Conservation (phyloP, 2,113 vertebrate genomes). For the Pleuronectes platessa region DNA sequence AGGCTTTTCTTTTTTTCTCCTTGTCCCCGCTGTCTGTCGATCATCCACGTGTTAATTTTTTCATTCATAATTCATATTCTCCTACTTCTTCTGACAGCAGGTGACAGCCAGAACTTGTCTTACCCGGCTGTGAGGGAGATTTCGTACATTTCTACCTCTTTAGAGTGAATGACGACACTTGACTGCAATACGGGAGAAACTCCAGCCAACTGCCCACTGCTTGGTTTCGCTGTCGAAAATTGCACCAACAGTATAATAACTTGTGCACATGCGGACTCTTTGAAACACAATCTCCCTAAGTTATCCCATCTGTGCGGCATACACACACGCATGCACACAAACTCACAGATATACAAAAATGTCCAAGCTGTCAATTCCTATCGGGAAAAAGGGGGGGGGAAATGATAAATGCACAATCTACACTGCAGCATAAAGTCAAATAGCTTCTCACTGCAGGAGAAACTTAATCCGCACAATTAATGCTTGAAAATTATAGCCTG, state of each 20-base stretch:
- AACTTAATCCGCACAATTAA: conserved; percentile 86
- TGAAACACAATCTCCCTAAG: conserved; percentile 71
- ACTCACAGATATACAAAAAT: conserved; percentile 68
- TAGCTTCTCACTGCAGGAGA: conserved; percentile 76
- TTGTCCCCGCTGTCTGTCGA: conserved; percentile 53
- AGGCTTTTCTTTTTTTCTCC: conserved; percentile 28
- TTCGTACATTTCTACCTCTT: conserved; percentile 52
- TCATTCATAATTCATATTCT: conserved; percentile 73
- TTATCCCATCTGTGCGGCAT: conserved; percentile 67
- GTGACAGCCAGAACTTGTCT: conserved; percentile 63
- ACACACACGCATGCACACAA: conserved; percentile 51
- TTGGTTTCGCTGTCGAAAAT: conserved; percentile 66
- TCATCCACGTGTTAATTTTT: conserved; percentile 63
- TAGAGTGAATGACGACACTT: conserved; percentile 69
- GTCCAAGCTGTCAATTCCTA: conserved; percentile 70
- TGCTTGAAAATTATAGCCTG: conserved; percentile 83
- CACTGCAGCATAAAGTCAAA: conserved; percentile 76
- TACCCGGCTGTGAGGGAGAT: conserved; percentile 54
- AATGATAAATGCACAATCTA: conserved; percentile 70
- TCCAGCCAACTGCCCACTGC: conserved; percentile 58
- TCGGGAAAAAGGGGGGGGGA: conserved; percentile 16
- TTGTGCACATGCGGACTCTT: conserved; percentile 60
- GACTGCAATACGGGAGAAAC: conserved; percentile 61
- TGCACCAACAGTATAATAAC: conserved; percentile 69
- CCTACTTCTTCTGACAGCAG: conserved; percentile 53